Evolutionary conservation across 2,888 invertebrate species (phyloP).

Genomic region (Cyclophora albipunctata): DNA sequence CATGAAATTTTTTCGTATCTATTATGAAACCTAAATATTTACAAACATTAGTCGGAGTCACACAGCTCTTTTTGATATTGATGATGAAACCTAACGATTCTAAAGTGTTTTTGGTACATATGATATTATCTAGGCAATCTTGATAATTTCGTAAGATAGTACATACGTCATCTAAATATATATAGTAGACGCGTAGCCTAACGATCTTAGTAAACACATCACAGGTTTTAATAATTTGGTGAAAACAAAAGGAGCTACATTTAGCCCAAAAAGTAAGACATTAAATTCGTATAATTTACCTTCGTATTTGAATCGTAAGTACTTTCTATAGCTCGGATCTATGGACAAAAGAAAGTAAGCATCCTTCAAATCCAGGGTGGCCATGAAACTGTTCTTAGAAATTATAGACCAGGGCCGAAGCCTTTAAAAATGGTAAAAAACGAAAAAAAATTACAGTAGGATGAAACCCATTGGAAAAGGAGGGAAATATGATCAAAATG

Average conservation of each 20-base stretch:
- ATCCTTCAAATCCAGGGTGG: constrained; percentile 3
- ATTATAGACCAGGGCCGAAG: too few species aligned
- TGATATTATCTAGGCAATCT: not conserved
- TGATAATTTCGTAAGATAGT: not conserved
- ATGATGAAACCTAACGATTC: constrained; percentile 2
- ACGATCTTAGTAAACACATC: not conserved
- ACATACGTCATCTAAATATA: constrained; percentile 6
- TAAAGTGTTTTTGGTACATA: too few species aligned
- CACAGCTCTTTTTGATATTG: constrained; percentile 1
- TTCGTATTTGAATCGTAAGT: constrained; percentile 1
- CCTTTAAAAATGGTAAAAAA: too few species aligned
- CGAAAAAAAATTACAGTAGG: too few species aligned
- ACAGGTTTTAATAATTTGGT: not conserved
- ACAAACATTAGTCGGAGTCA: not conserved
- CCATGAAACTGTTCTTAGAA: constrained; percentile 1
- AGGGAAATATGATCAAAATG: too few species aligned
- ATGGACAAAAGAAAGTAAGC: not conserved
- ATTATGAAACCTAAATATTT: not conserved
- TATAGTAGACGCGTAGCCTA: not conserved
- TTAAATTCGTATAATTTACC: constrained; percentile 3
- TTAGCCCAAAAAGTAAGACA: too few species aligned
- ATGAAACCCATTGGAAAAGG: too few species aligned
- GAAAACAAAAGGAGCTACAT: too few species aligned
- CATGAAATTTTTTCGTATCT: not conserved
- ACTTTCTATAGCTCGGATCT: not conserved